These are phyloP conservation scores for Abramis brama DNA, from an alignment of 2,113 vertebrate genomes.

Conservation along the genomic window DNA sequence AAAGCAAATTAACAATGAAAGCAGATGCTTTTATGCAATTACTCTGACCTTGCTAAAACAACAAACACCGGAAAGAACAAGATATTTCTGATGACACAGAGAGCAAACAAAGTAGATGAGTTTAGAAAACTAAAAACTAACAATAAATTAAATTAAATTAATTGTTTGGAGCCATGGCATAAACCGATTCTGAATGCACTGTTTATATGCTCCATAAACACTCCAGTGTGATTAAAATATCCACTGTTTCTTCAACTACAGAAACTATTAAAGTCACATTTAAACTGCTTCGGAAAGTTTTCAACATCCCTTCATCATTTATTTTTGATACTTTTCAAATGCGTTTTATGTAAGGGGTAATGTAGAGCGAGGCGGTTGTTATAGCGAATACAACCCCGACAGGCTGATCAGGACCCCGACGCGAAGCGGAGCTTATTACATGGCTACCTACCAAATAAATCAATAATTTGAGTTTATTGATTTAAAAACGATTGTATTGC, in stretches of 20 bases:
- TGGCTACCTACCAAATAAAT: too few species aligned
- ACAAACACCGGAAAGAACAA: neutral
- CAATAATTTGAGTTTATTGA: too few species aligned
- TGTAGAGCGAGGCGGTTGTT: too few species aligned
- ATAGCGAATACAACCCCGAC: too few species aligned
- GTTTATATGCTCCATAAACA: neutral
- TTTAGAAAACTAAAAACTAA: neutral
- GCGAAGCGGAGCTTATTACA: too few species aligned
- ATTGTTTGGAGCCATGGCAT: neutral
- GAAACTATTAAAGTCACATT: neutral
- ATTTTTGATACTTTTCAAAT: neutral
- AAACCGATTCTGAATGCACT: neutral
- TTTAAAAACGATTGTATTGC: too few species aligned
- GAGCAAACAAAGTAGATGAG: neutral
- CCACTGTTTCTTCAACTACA: neutral
- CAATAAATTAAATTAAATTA: neutral
- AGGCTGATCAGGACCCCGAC: too few species aligned
- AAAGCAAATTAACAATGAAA: slow-evolving; percentile 31
- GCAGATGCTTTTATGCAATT: slow-evolving; percentile 20
- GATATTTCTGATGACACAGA: neutral
- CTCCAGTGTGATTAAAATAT: neutral
- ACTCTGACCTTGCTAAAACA: slow-evolving; percentile 37
- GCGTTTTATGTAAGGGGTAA: neutral
- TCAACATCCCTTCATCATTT: neutral
- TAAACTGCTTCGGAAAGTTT: neutral